phyloP scores from a whole-genome alignment of 2,797 vertebrate genomes.

The Megaceryle alcyon region DNA sequence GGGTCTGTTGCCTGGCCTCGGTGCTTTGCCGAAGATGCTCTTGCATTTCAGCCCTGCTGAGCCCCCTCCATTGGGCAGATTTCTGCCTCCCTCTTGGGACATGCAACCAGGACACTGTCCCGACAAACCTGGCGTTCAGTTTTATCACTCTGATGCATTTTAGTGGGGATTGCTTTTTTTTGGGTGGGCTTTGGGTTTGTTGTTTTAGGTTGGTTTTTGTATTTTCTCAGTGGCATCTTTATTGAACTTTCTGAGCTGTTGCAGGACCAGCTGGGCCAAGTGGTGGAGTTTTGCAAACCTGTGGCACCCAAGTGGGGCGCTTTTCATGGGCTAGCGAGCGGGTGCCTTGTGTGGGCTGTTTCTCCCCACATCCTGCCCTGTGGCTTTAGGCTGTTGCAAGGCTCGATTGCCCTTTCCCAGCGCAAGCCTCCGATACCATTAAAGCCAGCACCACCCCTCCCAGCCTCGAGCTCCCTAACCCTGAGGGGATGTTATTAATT shows the following conservation, averaged over 20 bases:
- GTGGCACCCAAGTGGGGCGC: not conserved
- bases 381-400: slow-evolving; percentile 52
- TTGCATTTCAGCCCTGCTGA: not conserved
- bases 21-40: not conserved
- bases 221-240: not conserved
- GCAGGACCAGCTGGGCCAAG: fast-evolving
- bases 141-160: not conserved
- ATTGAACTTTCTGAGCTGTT: not conserved
- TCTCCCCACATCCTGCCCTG: slow-evolving; percentile 57
- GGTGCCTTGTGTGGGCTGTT: not conserved
- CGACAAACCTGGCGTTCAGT: not conserved
- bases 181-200: not conserved
- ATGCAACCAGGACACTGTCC: not conserved
- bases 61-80: not conserved
- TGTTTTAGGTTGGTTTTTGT: too few species aligned
- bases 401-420: not conserved
- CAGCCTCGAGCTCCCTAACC: not conserved
- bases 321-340: fast-evolving
- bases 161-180: too few species aligned
- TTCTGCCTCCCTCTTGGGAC: not conserved
- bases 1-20: not conserved
- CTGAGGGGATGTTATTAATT: slow-evolving; percentile 58
- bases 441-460: not conserved
- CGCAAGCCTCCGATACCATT: not conserved
- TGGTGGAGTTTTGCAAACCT: not conserved